Percentiles rank a stretch among this genome's conserved stretches.
phyloP scores from a whole-genome alignment of 92 coral and sea anemone genomes.

The Phenganax stokvisi region DNA sequence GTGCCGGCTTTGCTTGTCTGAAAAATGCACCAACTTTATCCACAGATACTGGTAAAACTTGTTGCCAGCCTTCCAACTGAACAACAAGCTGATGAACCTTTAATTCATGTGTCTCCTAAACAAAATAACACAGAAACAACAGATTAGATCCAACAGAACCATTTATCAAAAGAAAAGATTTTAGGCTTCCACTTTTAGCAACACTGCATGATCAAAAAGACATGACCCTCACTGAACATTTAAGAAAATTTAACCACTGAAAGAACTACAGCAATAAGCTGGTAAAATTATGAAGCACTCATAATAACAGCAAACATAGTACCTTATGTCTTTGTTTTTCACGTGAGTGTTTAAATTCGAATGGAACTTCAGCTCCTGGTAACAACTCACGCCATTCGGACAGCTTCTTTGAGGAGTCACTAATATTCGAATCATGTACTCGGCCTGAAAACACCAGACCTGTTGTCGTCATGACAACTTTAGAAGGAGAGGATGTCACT shows the following conservation, averaged over 20 bases:
- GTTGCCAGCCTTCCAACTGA: conserved; percentile 87
- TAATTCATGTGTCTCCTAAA: conserved; percentile 88
- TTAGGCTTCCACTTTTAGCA: neutral
- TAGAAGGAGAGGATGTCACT: conserved; percentile 79
- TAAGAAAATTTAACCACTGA: too few species aligned
- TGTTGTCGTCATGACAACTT: conserved; percentile 82
- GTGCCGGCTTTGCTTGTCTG: conserved; percentile 66
- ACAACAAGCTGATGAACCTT: conserved; percentile 89
- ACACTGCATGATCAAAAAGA: too few species aligned
- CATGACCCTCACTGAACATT: too few species aligned
- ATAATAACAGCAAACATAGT: neutral
- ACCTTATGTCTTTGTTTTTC: conserved; percentile 94
- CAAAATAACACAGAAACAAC: neutral
- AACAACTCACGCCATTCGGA: conserved; percentile 90
- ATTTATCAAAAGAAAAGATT: neutral
- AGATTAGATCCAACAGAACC: neutral
- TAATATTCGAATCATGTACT: conserved; percentile 44
- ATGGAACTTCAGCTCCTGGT: conserved; percentile 73
- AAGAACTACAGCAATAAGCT: neutral
- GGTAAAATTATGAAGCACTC: neutral
- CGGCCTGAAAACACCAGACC: conserved; percentile 77
- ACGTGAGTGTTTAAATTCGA: conserved; percentile 73
- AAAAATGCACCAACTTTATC: conserved; percentile 96
- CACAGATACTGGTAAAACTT: conserved; percentile 95
- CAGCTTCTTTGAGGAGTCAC: conserved; percentile 60